A percentile compares a stretch with the other conserved stretches of the same genome.
phyloP scores from a whole-genome alignment of 35 echinoderm and acorn worm genomes.

The Apostichopus parvimensis region DNA sequence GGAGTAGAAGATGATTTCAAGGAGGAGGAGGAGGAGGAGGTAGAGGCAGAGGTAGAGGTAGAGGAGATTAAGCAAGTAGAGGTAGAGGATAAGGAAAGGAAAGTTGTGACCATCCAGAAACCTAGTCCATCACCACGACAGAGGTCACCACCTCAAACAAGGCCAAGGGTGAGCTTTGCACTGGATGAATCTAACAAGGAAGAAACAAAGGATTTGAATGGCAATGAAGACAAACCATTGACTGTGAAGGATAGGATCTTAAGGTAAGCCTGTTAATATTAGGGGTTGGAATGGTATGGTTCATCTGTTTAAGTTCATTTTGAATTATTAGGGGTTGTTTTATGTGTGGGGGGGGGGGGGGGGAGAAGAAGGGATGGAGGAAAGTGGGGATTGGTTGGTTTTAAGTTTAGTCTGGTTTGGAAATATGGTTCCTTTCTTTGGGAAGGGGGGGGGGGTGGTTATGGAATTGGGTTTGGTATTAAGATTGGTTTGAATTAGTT shows the following conservation, averaged over 20 bases:
- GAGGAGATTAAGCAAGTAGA: not conserved
- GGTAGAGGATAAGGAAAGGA: not conserved
- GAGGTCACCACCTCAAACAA: not conserved
- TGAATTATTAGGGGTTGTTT: no score
- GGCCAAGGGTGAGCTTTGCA: not conserved
- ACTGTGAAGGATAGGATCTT: conserved; percentile 9
- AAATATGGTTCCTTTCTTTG: no score
- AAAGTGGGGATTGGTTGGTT: no score
- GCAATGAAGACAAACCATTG: not conserved
- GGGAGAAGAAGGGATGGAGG: no score
- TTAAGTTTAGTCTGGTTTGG: no score
- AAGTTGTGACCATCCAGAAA: not conserved
- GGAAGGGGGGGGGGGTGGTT: no score
- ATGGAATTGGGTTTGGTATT: no score
- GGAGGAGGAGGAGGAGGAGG: not conserved
- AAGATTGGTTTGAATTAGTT: no score
- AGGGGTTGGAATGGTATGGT: no score
- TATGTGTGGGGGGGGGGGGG: no score
- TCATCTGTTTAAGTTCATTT: no score
- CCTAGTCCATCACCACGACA: not conserved
- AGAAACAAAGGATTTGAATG: not conserved
- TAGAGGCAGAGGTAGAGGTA: no score
- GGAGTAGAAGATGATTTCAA: not conserved
- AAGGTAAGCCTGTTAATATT: not conserved
- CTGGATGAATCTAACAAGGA: not conserved